Conservation (phyloP, 2,888 invertebrate genomes). For the Morinoia aosen region DNA sequence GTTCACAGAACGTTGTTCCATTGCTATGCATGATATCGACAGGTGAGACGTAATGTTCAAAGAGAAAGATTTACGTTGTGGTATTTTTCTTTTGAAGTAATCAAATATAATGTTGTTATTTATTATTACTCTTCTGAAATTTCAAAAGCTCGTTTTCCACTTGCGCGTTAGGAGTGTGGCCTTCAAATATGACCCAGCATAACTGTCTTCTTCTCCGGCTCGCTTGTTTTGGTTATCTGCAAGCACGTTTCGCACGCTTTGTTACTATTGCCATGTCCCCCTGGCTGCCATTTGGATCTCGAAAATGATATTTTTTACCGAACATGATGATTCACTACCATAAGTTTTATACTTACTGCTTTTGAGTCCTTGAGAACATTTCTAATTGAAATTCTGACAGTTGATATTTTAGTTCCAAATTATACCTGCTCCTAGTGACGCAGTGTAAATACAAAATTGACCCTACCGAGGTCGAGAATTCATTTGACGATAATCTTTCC, state of each 20-base stretch:
- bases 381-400: neutral
- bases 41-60: neutral
- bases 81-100: neutral
- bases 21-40: neutral
- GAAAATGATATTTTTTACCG: no score
- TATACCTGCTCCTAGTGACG: neutral
- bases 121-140: neutral
- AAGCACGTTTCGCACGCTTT: no score
- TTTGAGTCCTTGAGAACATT: neutral
- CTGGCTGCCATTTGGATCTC: no score
- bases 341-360: no score
- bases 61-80: neutral
- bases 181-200: no score
- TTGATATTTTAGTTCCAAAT: neutral
- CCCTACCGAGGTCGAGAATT: neutral
- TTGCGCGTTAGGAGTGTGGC: neutral
- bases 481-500: neutral
- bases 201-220: no score
- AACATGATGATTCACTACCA: no score
- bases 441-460: neutral
- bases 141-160: neutral
- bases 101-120: neutral
- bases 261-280: no score
- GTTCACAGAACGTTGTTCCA: neutral
- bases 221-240: no score